phyloP scores from a whole-genome alignment of 2,113 vertebrate genomes.

The Hippocampus comes region DNA sequence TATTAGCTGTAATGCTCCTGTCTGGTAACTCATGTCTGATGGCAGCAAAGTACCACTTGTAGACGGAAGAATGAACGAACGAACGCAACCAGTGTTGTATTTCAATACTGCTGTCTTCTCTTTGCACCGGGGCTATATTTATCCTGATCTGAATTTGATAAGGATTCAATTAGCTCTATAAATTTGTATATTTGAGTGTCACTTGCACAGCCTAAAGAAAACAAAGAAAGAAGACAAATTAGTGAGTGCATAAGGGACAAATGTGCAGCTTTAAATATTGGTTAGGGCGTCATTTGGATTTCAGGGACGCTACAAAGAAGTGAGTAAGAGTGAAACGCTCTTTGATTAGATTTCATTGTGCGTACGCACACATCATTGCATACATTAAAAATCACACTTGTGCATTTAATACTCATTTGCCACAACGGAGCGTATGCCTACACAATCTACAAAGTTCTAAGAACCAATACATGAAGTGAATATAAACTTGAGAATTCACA shows the following conservation, averaged over 20 bases:
- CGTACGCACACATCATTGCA: slow-evolving; percentile 29
- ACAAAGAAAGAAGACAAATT: slow-evolving; percentile 75
- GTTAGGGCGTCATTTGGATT: slow-evolving; percentile 63
- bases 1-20: slow-evolving; percentile 74
- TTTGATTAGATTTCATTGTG: slow-evolving; percentile 12
- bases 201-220: slow-evolving; percentile 68
- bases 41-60: slow-evolving; percentile 64
- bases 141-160: slow-evolving; percentile 82
- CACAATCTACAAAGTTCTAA: no score
- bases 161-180: slow-evolving; percentile 80
- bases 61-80: slow-evolving; percentile 64
- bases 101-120: slow-evolving; percentile 77
- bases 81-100: slow-evolving; percentile 69
- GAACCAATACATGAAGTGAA: no score
- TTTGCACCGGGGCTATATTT: slow-evolving; percentile 70
- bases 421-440: no score
- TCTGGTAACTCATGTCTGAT: slow-evolving; percentile 70
- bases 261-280: slow-evolving; percentile 78
- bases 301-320: slow-evolving; percentile 62
- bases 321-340: slow-evolving; percentile 48
- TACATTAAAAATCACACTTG: neutral
- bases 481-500: neutral
- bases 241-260: slow-evolving; percentile 75
- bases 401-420: neutral
- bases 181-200: slow-evolving; percentile 75